Conservation (phyloP, 2,797 vertebrate species). For the Pangasius sanitwongsei region DNA sequence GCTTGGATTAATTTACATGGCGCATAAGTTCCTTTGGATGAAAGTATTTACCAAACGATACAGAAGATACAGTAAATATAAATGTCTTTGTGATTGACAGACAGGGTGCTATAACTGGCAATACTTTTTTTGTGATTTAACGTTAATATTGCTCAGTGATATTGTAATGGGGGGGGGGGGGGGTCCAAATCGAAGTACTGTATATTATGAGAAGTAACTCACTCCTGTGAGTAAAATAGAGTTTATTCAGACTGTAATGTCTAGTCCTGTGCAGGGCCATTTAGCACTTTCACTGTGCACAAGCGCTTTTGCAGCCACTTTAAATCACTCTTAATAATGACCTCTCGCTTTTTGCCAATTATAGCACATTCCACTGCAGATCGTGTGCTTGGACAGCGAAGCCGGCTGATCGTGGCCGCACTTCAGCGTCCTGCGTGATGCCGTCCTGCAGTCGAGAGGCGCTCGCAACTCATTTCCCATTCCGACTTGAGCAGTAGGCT, state of each 20-base stretch:
- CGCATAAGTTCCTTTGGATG: neutral
- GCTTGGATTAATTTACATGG: neutral
- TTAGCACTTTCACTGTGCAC: neutral
- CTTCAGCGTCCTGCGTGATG: neutral
- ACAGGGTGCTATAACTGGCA: neutral
- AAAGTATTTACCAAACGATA: neutral
- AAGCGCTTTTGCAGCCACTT: neutral
- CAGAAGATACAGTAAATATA: neutral
- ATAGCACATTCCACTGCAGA: slow-evolving; percentile 3
- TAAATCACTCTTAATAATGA: slow-evolving; percentile 1
- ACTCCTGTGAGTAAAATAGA: too few species aligned
- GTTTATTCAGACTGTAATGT: neutral
- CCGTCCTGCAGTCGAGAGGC: slow-evolving; percentile 31
- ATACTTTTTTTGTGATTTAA: neutral
- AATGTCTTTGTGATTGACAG: neutral
- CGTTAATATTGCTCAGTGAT: neutral
- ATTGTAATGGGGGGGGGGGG: too few species aligned
- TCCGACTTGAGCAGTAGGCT: slow-evolving; percentile 65
- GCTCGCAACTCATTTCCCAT: slow-evolving; percentile 31
- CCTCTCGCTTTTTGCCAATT: slow-evolving; percentile 9
- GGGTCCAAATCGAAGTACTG: too few species aligned
- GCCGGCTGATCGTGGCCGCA: neutral
- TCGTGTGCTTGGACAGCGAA: neutral
- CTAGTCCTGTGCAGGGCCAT: neutral
- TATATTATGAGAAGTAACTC: too few species aligned